These are phyloP conservation scores for Camelus bactrianus DNA, from an alignment of 2,113 vertebrate species.

Conservation along the genomic window DNA sequence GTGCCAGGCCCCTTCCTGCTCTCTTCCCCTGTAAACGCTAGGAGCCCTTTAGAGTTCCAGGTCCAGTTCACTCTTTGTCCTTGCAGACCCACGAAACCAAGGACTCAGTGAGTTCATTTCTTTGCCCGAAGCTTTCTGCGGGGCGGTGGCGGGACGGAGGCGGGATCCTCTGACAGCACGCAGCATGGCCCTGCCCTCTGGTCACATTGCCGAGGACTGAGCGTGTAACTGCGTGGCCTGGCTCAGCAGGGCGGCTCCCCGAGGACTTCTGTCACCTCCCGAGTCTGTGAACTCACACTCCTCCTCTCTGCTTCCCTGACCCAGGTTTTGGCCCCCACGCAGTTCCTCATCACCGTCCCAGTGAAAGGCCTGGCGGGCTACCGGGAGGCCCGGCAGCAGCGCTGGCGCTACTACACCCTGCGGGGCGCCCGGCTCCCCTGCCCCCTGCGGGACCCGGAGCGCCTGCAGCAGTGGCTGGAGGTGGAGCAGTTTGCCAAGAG, in stretches of 20 bases:
- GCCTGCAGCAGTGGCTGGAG: constrained; percentile 91
- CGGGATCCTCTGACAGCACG: not conserved
- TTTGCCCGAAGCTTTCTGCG: not conserved
- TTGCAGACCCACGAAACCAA: not conserved
- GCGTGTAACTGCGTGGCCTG: not conserved
- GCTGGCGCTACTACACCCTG: constrained; percentile 91
- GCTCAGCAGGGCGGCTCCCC: accelerated
- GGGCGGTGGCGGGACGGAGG: not conserved
- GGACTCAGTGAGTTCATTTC: not conserved
- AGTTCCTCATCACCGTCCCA: constrained; percentile 90
- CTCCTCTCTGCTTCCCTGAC: constrained; percentile 63
- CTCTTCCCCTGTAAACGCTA: too few species aligned
- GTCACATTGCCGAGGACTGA: not conserved
- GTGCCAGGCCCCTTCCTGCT: accelerated
- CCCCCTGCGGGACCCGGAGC: constrained; percentile 89
- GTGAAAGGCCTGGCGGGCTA: constrained; percentile 89
- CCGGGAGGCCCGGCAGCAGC: constrained; percentile 82
- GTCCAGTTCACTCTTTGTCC: not conserved
- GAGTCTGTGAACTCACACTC: not conserved
- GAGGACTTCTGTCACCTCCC: not conserved
- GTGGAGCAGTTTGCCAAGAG: constrained; percentile 90
- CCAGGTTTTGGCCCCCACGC: constrained; percentile 90
- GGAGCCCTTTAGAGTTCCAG: not conserved
- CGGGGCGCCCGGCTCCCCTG: constrained; percentile 87
- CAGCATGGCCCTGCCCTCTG: not conserved